Conservation (phyloP, 2,113 vertebrate species). For the Ailurus styani region DNA sequence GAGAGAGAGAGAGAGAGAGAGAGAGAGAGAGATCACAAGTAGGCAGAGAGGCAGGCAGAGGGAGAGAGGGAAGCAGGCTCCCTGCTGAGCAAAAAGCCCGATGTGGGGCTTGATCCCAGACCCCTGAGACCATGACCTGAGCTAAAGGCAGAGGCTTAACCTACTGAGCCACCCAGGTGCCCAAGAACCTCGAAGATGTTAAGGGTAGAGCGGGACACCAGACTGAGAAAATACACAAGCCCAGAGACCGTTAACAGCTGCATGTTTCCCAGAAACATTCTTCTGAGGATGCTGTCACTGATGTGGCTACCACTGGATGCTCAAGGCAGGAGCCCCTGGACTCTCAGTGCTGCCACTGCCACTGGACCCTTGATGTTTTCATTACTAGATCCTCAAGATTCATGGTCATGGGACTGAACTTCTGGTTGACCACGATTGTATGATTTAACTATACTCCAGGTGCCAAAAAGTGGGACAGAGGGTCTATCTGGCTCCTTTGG, state of each 20-base stretch:
- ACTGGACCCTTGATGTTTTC: background rate
- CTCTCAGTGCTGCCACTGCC: background rate
- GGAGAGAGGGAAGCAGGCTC: no score
- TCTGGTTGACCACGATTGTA: background rate
- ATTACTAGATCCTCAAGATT: background rate
- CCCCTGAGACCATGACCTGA: no score
- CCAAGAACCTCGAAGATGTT: no score
- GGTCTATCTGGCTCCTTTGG: background rate
- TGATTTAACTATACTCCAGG: background rate
- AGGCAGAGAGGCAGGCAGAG: no score
- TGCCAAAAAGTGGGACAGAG: background rate
- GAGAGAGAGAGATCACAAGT: no score
- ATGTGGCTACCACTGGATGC: fast-evolving
- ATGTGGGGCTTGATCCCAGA: no score
- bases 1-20: no score
- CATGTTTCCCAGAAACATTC: background rate
- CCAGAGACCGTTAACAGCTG: background rate
- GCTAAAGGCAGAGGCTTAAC: no score
- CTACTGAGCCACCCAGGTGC: no score
- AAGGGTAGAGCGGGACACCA: background rate
- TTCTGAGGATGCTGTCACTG: fast-evolving
- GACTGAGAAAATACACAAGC: background rate
- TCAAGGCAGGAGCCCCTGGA: background rate
- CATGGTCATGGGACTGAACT: background rate
- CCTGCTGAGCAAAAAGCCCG: no score